phyloP scores from a whole-genome alignment of 92 coral and sea anemone species.

The Bergia puertoricense region DNA sequence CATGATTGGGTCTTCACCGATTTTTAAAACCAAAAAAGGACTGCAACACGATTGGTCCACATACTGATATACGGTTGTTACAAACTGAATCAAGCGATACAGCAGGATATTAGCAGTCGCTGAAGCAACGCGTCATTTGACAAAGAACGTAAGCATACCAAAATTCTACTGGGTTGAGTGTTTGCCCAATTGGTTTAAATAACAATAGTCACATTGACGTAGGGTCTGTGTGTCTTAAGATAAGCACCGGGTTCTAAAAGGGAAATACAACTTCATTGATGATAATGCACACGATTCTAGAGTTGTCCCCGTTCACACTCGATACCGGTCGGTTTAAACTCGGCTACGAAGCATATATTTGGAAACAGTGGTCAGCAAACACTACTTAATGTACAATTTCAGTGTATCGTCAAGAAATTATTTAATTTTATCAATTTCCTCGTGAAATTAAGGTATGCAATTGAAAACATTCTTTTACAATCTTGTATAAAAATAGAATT shows the following conservation, averaged over 20 bases:
- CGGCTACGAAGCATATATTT: background rate
- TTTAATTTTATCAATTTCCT: background rate
- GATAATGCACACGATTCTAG: background rate
- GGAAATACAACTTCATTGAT: background rate
- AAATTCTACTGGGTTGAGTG: background rate
- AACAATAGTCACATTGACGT: conserved; percentile 1
- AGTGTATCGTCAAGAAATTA: background rate
- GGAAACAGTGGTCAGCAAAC: no score
- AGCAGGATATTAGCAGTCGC: background rate
- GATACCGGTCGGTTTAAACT: background rate
- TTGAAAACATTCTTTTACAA: background rate
- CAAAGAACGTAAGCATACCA: background rate
- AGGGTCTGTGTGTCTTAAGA: conserved; percentile 7
- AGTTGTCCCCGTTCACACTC: background rate
- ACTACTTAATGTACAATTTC: no score
- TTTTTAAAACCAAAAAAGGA: background rate
- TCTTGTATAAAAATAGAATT: background rate
- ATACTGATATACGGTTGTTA: background rate
- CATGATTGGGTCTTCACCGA: background rate
- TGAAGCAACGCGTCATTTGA: background rate
- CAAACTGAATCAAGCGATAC: background rate
- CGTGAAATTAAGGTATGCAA: background rate
- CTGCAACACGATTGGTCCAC: no score
- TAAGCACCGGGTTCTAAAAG: background rate
- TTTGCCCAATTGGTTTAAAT: background rate